Evolutionary conservation across 2,888 invertebrate species (phyloP), one percentile per base, ranked within the genome.

Genomic region (Erpobdella octoculata): DNA sequence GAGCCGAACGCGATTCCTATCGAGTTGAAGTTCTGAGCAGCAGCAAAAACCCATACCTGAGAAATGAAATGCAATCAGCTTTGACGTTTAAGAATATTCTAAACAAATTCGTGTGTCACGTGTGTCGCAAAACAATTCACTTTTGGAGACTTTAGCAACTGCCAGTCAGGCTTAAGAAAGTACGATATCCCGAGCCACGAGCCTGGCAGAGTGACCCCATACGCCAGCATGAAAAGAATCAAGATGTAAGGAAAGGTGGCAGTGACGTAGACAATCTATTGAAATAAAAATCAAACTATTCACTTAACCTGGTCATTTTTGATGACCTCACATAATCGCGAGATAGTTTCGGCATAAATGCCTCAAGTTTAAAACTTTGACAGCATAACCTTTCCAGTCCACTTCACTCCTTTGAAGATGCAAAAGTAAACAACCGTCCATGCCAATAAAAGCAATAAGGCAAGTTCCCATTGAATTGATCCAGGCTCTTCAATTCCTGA

Each of bases 1-100:
- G 92, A 92, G 25, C 93, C 93, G 80, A 93, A 93, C 1, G 93
- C 93, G 0, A 93, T 93, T 21, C 93, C 93, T 69, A 93, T 85
- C 0, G 93, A 93, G 85, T 93, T 93, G 85, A 93, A 93, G 78
- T 93, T 92, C 84, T 93, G 93, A 1, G 92, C 91, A 0, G 93
- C 93, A 0, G 93, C 93, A 81, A 92, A 93, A 72, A 92, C 90
- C 93, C 93, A 93, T 9, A 92, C 91, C 90, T 91, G 78, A 28
- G 38, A 33, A n/a, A 4, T 28, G 5, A 18, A 62, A 62, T 33
- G 31, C 8, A 62, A 62, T 28, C n/a, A 15, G n/a, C 12, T 15
- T 62, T 12, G 28, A 35, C 25, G 8, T 62, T 31, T 2, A n/a
- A 33, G 8, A 61, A 18, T 18, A 28, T 3, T 28, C 28, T 21